Conservation (phyloP, 2,888 invertebrate species). For the Willowsia nigromaculata region DNA sequence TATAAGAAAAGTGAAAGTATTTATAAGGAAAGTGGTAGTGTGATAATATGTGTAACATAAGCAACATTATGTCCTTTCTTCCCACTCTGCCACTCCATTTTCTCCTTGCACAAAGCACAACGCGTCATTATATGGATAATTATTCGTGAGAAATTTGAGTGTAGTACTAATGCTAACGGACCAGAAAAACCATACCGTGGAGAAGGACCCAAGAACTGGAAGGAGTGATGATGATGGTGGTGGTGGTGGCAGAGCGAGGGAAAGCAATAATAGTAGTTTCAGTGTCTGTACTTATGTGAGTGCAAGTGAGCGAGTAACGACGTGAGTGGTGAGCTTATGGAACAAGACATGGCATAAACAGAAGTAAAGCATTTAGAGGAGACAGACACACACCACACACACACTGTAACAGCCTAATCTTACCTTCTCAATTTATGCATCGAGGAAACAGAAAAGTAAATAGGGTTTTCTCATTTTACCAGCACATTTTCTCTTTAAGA, state of each 20-base stretch:
- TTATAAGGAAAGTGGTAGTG: background rate
- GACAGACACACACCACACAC: too few relatives aligned
- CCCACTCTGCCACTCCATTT: background rate
- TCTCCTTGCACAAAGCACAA: background rate
- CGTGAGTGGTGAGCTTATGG: slow-evolving; percentile 13
- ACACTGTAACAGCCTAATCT: slow-evolving; percentile 12
- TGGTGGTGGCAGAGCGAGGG: background rate
- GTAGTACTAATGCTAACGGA: slow-evolving; percentile 28
- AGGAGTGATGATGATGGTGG: background rate
- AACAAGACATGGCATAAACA: slow-evolving; percentile 29
- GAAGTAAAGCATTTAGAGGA: slow-evolving; percentile 20
- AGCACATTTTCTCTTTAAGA: background rate
- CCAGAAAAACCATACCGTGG: slow-evolving; percentile 48
- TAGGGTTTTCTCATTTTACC: background rate
- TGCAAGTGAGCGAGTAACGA: slow-evolving; percentile 19
- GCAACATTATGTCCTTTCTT: background rate
- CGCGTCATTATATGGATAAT: slow-evolving; percentile 46
- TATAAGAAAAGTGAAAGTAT: background rate
- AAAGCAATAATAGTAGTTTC: background rate
- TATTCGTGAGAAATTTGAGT: slow-evolving; percentile 62
- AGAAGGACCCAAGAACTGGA: background rate
- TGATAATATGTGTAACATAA: background rate
- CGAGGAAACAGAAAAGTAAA: background rate
- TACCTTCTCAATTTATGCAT: slow-evolving; percentile 1
- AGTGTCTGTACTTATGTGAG: background rate